Conservation (phyloP, 2,113 vertebrate genomes). For the Naja naja region DNA sequence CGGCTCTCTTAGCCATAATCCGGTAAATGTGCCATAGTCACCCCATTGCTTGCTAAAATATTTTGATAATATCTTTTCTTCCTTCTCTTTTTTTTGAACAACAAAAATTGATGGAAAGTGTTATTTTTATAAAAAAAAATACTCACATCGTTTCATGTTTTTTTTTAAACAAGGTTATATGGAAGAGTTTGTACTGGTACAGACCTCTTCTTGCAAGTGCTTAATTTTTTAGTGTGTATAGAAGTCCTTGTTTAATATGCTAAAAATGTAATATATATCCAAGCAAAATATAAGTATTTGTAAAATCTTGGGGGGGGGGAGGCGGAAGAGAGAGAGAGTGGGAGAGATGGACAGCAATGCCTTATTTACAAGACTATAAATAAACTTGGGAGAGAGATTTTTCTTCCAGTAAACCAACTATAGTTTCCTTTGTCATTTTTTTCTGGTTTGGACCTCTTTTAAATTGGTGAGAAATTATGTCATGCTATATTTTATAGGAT, state of each 20-base stretch:
- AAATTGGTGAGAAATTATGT: neutral
- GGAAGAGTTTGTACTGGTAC: slow-evolving; percentile 44
- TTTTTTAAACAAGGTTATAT: neutral
- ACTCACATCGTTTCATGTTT: neutral
- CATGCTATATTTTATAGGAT: neutral
- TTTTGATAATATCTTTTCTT: neutral
- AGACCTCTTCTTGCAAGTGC: neutral
- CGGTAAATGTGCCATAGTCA: neutral
- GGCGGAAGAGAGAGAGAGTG: neutral
- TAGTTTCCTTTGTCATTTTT: neutral
- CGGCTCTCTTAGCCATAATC: neutral
- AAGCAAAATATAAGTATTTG: slow-evolving; percentile 35
- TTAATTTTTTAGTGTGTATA: neutral
- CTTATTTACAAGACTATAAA: neutral
- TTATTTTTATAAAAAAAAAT: neutral
- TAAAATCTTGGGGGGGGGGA: neutral
- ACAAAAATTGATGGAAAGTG: neutral
- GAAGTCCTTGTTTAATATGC: slow-evolving; percentile 15
- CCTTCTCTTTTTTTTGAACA: neutral
- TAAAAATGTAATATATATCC: slow-evolving; percentile 55
- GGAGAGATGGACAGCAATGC: neutral
- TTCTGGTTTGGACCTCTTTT: neutral
- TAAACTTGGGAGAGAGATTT: slow-evolving; percentile 12
- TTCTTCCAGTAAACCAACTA: neutral
- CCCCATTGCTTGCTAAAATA: neutral